Percentiles rank a stretch among this genome's conserved stretches.
These are phyloP conservation scores for Norana najaformis DNA, from an alignment of 2,888 invertebrate species.

Conservation along the genomic window DNA sequence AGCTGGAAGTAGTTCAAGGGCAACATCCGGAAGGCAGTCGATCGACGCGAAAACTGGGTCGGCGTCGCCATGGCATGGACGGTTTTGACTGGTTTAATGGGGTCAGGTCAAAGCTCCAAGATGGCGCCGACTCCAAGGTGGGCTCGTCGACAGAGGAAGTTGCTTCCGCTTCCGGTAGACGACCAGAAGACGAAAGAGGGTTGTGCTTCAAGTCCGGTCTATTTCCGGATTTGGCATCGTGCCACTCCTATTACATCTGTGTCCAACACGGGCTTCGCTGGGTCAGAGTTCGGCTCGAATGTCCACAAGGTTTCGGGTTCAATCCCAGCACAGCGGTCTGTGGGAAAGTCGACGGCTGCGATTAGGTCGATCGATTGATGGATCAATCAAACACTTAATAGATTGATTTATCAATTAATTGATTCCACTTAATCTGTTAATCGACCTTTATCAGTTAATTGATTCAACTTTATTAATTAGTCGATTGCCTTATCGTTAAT, in stretches of 20 bases:
- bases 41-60: background rate
- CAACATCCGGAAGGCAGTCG: background rate
- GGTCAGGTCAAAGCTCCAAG: background rate
- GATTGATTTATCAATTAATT: background rate
- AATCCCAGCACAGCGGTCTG: slow-evolving; percentile 21
- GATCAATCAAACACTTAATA: background rate
- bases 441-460: background rate
- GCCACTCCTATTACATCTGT: slow-evolving; percentile 41
- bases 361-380: background rate
- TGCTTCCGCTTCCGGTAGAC: background rate
- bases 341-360: slow-evolving; percentile 1
- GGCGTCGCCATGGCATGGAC: background rate
- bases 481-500: background rate
- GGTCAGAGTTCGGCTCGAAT: slow-evolving; percentile 34
- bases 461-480: background rate
- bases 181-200: background rate
- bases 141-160: background rate
- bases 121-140: background rate
- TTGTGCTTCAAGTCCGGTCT: slow-evolving; percentile 37
- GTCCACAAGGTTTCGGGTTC: slow-evolving; percentile 36
- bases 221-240: slow-evolving; percentile 36
- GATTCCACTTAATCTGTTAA: background rate
- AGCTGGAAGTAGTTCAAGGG: background rate
- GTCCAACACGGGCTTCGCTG: slow-evolving; percentile 37
- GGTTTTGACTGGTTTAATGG: background rate